Percentiles rank a stretch among this genome's conserved stretches.
These are phyloP conservation scores for Teleogryllus oceanicus DNA, from an alignment of 2,888 invertebrate genomes.

Conservation along the genomic window DNA sequence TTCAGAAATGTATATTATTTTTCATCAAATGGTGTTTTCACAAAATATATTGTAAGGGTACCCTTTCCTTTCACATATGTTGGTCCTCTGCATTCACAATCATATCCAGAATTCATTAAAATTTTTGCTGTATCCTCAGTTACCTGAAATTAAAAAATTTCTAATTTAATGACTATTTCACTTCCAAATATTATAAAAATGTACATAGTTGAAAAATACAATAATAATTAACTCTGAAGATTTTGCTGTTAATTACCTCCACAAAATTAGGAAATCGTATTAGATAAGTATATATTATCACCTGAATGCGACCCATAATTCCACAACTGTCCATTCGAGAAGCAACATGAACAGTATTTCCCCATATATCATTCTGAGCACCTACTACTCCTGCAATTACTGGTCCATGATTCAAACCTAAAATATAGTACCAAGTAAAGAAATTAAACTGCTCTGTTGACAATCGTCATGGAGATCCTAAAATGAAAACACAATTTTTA, in stretches of 20 bases:
- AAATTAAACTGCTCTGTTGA: no score
- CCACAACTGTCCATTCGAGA: slow-evolving; percentile 97
- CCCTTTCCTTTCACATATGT: slow-evolving; percentile 95
- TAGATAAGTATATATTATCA: slow-evolving; percentile 43
- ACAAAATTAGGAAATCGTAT: slow-evolving; percentile 33
- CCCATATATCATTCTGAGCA: slow-evolving; percentile 98
- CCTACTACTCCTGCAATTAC: slow-evolving; percentile 97
- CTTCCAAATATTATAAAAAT: neutral
- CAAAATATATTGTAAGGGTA: slow-evolving; percentile 82
- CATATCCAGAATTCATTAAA: slow-evolving; percentile 78
- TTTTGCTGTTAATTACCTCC: neutral
- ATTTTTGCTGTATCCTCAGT: slow-evolving; percentile 80
- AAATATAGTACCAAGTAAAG: slow-evolving; percentile 5
- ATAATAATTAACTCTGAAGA: slow-evolving; percentile 21
- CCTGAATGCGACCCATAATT: slow-evolving; percentile 80
- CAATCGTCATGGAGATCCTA: no score
- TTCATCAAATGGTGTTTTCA: slow-evolving; percentile 76
- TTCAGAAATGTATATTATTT: slow-evolving; percentile 43
- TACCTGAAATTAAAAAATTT: slow-evolving; percentile 52
- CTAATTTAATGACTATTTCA: no score
- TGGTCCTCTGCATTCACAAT: slow-evolving; percentile 85
- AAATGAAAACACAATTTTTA: no score
- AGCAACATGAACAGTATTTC: slow-evolving; percentile 96
- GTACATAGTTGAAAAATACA: slow-evolving; percentile 19
- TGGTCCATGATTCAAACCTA: slow-evolving; percentile 83